A percentile compares a stretch with the other conserved stretches of the same genome.
Conservation (phyloP, 2,797 vertebrate genomes). For the Zenarchopterus dispar region DNA sequence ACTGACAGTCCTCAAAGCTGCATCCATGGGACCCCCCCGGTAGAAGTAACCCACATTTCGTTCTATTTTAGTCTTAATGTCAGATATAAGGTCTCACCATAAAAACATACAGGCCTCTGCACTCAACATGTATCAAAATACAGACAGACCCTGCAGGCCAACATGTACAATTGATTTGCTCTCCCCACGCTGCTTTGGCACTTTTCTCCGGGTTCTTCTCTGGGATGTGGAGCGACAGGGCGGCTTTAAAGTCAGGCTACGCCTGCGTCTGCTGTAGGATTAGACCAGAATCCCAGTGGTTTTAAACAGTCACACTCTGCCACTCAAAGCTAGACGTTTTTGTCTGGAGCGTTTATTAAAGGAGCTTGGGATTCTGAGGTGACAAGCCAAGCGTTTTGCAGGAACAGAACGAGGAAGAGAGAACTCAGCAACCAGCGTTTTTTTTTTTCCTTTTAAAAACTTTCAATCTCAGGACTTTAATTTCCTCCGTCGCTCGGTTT, state of each 20-base stretch:
- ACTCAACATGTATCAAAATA: constrained; percentile 52
- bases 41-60: constrained; percentile 83
- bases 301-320: constrained; percentile 84
- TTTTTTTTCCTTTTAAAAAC: constrained; percentile 72
- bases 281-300: constrained; percentile 75
- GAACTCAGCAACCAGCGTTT: constrained; percentile 59
- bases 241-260: constrained; percentile 71
- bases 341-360: constrained; percentile 80
- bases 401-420: constrained; percentile 65
- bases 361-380: constrained; percentile 72
- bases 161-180: constrained; percentile 46
- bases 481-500: constrained; percentile 64
- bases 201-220: constrained; percentile 59
- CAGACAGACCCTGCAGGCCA: constrained; percentile 52
- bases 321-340: constrained; percentile 79
- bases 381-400: constrained; percentile 79
- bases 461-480: constrained; percentile 64
- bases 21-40: constrained; percentile 71
- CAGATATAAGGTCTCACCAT: constrained; percentile 58
- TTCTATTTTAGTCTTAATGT: constrained; percentile 75
- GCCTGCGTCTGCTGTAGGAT: constrained; percentile 73
- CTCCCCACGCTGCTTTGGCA: constrained; percentile 57
- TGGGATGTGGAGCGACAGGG: constrained; percentile 57
- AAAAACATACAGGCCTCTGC: constrained; percentile 63
- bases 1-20: constrained; percentile 71